Evolutionary conservation across 2,113 vertebrate genomes (phyloP), one percentile per base, ranked within the genome.

Genomic region (Sialia sialis): DNA sequence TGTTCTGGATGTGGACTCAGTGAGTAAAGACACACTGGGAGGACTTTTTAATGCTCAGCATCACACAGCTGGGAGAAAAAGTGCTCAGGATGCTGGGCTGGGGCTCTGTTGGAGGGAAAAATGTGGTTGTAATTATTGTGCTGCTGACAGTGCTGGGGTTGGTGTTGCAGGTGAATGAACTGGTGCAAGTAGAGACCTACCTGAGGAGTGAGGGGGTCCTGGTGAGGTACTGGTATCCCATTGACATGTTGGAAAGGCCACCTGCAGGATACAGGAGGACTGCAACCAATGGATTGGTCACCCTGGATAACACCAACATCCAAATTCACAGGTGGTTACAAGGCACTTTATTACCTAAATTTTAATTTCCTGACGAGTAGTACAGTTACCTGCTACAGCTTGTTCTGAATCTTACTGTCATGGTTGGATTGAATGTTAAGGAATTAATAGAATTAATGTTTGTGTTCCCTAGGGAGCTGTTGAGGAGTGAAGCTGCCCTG

Each of bases 171-270:
- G 98, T 98, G 39, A 99, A 99, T 87, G 99, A 99, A 19, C 94
- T 99, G 89, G 99, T 99, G 2, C 99, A 99, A 96, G 99, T 99
- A 27, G 99, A 99, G 97, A 99, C 99, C 0, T 99, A 99, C 59
- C 97, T 99, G 55, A 97, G 99, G 32, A 99, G 99, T 67, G 99
- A 99, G 95, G 99, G 99, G 1, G 99, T 99, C 25, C 96, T 99
- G 83, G 99, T 99, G 15, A 98, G 99, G 55, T 99, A 99, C 97
- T 99, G 99, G 99, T 99, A 99, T 43, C 99, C 99, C 17, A 99
- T 99, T 54, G 99, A 99, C 94, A 99, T 99, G 98, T 90, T 99
- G 70, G 99, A 99, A 94, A 98, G 99, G 32, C 99, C 99, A 1
- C 99, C 99, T 4, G 98, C 98, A 16, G 99, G 99, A 15, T 99